Percentiles rank a stretch among this genome's conserved stretches.
These are phyloP conservation scores for Mellilla xanthometata DNA, from an alignment of 2,888 invertebrate genomes.

Conservation along the genomic window DNA sequence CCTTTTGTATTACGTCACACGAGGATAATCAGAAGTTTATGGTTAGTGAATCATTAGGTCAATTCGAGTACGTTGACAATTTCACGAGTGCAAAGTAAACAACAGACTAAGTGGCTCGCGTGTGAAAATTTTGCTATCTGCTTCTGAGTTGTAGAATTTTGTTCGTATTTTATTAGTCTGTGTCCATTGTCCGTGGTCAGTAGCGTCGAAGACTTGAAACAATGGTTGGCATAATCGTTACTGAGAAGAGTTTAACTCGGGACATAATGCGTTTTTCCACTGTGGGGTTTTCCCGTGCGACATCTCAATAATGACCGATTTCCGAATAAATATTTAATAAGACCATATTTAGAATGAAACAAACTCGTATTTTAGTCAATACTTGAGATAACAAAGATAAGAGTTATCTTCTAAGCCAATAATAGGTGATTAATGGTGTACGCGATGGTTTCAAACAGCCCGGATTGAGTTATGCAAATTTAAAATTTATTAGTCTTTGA, in stretches of 20 bases:
- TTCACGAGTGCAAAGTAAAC: constrained; percentile 67
- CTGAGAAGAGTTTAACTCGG: constrained; percentile 53
- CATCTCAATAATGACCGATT: constrained; percentile 39
- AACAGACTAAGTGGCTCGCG: constrained; percentile 41
- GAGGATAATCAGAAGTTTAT: constrained; percentile 71
- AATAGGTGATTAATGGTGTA: constrained; percentile 16
- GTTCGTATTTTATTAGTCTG: constrained; percentile 47
- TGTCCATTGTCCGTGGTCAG: constrained; percentile 48
- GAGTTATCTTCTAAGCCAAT: constrained; percentile 19
- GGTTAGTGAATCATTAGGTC: constrained; percentile 79
- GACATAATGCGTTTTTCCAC: constrained; percentile 50
- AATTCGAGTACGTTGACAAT: constrained; percentile 74
- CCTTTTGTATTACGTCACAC: constrained; percentile 65
- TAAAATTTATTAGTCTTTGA: constrained; percentile 9
- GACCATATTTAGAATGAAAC: constrained; percentile 23
- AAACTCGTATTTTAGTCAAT: constrained; percentile 15
- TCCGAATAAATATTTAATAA: constrained; percentile 35
- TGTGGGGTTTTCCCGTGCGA: constrained; percentile 60
- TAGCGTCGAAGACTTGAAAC: constrained; percentile 57
- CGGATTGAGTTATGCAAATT: constrained; percentile 21
- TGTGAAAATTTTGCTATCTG: constrained; percentile 42
- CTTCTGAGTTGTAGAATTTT: constrained; percentile 28
- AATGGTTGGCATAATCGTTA: constrained; percentile 63
- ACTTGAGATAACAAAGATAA: constrained; percentile 22
- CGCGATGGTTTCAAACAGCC: constrained; percentile 13